Base-by-base conservation (phyloP, 2,888 invertebrate species). In the Bombylius major region DNA sequence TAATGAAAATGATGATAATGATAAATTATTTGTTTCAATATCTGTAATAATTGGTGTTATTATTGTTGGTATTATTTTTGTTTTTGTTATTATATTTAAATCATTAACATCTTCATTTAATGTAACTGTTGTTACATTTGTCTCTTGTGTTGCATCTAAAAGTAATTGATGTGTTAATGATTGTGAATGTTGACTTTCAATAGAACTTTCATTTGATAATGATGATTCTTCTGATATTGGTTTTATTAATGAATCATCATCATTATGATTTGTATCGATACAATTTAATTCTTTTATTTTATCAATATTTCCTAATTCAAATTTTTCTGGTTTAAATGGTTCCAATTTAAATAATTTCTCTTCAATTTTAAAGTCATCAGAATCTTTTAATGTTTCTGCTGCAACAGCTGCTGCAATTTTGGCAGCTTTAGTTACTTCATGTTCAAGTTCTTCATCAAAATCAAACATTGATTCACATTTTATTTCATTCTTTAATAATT, bases 1-100 rank as follows among this genome's bases (percentile, higher is more conserved):
- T 59, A 68, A 58, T 36, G 60, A 34, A 11, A 9, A 9, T 9
- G 7, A 7, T 39, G 39, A 39, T 39, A 39, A 39, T 45, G 8
- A 45, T 9, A 13, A 9, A 45, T 45, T 45, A 14, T 56, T 59
- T 33, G 58, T 56, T 51, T 55, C 50, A 39, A 60, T 55, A 42
- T 60, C 60, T 9, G 56, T 57, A 33, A 54, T 44, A 14, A 52
- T 12, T 32, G 57, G 51, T 47, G 53, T 42, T 14, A 53, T 42
- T 31, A 34, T 55, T n/a, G 49, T 6, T 14, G 56, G 47, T 45
- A 53, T 44, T 14, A 52, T 12, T 36, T 57, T 54, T 47, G 53
- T 44, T 13, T 53, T 34, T 23, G 42, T 54, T 14, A 50, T 9
- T 39, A 39, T 39, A 39, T 39, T 39, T 14, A 6, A n/a, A 44